phyloP scores from a whole-genome alignment of 2,797 vertebrate species.

The Numenius phaeopus region DNA sequence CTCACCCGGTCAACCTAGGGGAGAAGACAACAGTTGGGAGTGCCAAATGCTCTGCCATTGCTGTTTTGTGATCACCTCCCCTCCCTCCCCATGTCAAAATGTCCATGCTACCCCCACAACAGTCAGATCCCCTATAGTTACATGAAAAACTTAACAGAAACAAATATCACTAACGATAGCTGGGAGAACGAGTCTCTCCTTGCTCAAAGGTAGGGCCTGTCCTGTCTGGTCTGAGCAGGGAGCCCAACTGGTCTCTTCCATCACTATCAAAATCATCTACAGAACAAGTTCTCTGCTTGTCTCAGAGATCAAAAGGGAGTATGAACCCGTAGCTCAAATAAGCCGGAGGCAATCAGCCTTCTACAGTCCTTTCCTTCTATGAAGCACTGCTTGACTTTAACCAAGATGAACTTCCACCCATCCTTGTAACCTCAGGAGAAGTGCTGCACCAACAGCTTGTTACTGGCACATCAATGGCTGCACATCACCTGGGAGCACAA shows the following conservation, averaged over 20 bases:
- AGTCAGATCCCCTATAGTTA: background rate
- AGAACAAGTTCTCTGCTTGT: background rate
- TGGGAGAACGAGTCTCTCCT: background rate
- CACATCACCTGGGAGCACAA: background rate
- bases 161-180: background rate
- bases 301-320: background rate
- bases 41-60: background rate
- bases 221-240: background rate
- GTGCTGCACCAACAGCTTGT: background rate
- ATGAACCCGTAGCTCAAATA: background rate
- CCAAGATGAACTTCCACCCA: background rate
- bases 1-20: conserved; percentile 96
- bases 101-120: background rate
- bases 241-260: background rate
- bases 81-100: background rate
- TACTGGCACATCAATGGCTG: background rate
- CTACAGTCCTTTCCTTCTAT: background rate
- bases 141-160: background rate
- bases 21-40: background rate
- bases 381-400: background rate
- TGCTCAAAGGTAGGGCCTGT: background rate
- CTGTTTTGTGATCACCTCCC: background rate
- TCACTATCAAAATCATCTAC: background rate
- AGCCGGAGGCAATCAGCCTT: background rate
- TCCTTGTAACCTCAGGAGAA: background rate